Evolutionary conservation across 92 coral and sea anemone genomes (phyloP).

Genomic region (Epizoanthus fatuus): DNA sequence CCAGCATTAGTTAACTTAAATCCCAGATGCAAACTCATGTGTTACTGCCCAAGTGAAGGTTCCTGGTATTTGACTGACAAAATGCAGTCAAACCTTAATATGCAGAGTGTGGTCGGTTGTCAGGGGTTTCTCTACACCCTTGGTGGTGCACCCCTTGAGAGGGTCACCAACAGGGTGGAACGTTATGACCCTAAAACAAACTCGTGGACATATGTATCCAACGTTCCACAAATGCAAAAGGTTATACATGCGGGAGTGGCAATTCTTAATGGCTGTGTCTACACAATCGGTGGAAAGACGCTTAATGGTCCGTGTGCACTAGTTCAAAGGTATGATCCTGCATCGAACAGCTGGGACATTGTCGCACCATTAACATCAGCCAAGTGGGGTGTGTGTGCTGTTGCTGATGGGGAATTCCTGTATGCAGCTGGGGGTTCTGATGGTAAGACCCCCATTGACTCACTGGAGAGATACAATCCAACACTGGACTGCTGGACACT

Average conservation of each 20-base stretch:
- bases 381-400: slow-evolving; percentile 63
- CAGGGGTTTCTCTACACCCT: slow-evolving; percentile 41
- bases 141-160: slow-evolving; percentile 41
- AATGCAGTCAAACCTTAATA: slow-evolving; percentile 33
- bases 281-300: slow-evolving; percentile 65
- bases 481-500: slow-evolving; percentile 45
- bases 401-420: slow-evolving; percentile 53
- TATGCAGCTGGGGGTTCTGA: slow-evolving; percentile 67
- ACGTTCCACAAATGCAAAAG: slow-evolving; percentile 49
- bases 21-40: slow-evolving; percentile 36
- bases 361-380: slow-evolving; percentile 39
- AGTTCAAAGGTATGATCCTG: slow-evolving; percentile 47
- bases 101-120: slow-evolving; percentile 45
- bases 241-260: slow-evolving; percentile 53
- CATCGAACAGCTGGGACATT: slow-evolving; percentile 53
- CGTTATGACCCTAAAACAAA: slow-evolving; percentile 58
- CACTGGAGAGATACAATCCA: slow-evolving; percentile 54
- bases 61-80: slow-evolving; percentile 42
- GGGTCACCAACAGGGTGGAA: slow-evolving; percentile 56
- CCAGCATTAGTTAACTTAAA: slow-evolving; percentile 32
- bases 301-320: slow-evolving; percentile 47
- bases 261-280: slow-evolving; percentile 39
- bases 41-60: slow-evolving; percentile 39
- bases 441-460: slow-evolving; percentile 53
- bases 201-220: slow-evolving; percentile 55